These are phyloP conservation scores for Ciconia boyciana DNA, from an alignment of 2,113 vertebrate species.

Conservation along the genomic window DNA sequence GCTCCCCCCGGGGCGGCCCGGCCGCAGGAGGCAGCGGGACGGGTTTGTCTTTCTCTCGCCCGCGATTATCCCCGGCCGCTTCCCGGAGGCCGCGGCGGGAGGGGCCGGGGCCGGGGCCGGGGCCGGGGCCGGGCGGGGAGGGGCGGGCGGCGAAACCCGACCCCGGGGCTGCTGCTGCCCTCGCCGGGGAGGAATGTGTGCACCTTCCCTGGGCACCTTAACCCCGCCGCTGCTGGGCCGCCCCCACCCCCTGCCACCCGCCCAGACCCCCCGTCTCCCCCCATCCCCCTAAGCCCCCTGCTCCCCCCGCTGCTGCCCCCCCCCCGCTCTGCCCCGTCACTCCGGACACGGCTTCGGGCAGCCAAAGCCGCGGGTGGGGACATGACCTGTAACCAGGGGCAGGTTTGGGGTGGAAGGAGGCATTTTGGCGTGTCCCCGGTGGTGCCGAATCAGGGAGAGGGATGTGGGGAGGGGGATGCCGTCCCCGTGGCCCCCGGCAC, in stretches of 20 bases:
- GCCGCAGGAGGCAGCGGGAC: background rate
- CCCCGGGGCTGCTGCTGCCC: background rate
- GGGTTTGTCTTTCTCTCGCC: background rate
- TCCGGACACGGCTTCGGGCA: background rate
- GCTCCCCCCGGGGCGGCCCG: background rate
- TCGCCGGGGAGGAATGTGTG: conserved; percentile 2
- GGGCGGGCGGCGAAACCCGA: background rate
- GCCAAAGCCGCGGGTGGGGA: background rate
- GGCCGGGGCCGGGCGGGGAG: background rate
- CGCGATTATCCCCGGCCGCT: too few species aligned
- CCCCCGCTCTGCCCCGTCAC: background rate
- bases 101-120: background rate
- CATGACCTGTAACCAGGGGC: background rate
- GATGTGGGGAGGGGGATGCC: background rate
- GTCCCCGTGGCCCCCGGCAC: background rate
- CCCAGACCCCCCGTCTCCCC: too few species aligned
- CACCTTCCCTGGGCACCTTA: background rate
- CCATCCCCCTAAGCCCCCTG: too few species aligned
- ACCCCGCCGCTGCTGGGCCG: background rate
- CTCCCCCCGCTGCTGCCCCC: background rate
- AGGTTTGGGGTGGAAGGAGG: background rate
- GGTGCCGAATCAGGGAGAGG: background rate
- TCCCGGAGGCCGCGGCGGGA: background rate
- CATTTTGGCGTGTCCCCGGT: background rate
- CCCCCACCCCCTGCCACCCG: background rate